A percentile compares a stretch with the other conserved stretches of the same genome.
Conservation (phyloP, 2,113 vertebrate species). For the Sarotherodon lohbergeri region DNA sequence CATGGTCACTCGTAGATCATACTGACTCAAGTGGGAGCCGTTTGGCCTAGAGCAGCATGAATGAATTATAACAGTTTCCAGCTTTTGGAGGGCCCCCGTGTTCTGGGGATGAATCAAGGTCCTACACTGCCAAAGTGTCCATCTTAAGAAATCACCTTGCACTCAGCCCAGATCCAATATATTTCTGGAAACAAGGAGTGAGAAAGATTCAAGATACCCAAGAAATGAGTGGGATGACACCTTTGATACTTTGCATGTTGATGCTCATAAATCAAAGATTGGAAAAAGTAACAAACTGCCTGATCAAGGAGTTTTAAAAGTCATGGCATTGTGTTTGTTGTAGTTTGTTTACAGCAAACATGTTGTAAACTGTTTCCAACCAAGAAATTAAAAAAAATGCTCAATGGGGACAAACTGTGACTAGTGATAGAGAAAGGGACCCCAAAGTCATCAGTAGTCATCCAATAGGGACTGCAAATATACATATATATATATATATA, state of each 20-base stretch:
- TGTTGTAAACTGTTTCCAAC: not conserved
- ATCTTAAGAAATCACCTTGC: slow-evolving; percentile 21
- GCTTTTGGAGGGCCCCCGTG: slow-evolving; percentile 40
- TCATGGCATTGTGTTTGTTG: not conserved
- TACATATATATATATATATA: not conserved
- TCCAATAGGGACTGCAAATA: not conserved
- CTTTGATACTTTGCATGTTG: not conserved
- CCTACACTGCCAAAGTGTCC: slow-evolving; percentile 35
- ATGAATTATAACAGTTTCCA: slow-evolving; percentile 59
- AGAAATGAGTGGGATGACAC: not conserved
- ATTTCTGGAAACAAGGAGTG: not conserved
- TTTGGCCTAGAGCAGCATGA: slow-evolving; percentile 48
- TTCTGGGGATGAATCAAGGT: slow-evolving; percentile 47
- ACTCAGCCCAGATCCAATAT: slow-evolving; percentile 1
- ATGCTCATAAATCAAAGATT: not conserved
- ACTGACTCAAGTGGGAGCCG: slow-evolving; percentile 62
- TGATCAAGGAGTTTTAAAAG: not conserved
- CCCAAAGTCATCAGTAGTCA: not conserved
- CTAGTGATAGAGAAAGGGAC: not conserved
- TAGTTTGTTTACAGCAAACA: not conserved
- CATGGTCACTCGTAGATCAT: slow-evolving; percentile 61
- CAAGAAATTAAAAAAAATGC: not conserved
- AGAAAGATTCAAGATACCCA: not conserved
- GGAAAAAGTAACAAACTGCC: not conserved
- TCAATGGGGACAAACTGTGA: not conserved